phyloP scores from a whole-genome alignment of 2,113 vertebrate species.

The Sinocyclocheilus rhinocerous region DNA sequence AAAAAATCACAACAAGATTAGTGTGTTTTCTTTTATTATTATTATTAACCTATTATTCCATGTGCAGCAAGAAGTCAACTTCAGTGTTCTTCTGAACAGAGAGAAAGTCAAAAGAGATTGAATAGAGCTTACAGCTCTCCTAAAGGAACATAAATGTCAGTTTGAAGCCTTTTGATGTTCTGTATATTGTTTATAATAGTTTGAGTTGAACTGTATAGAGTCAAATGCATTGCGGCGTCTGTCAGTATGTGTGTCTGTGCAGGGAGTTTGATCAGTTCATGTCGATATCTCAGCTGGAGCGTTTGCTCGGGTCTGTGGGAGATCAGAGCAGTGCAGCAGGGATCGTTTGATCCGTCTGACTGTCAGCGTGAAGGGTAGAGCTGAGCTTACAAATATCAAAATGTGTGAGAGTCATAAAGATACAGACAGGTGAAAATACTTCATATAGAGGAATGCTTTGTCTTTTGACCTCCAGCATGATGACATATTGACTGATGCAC shows the following conservation, averaged over 20 bases:
- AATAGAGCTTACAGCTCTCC: no score
- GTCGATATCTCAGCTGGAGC: background rate
- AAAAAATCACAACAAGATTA: background rate
- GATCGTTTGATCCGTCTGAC: background rate
- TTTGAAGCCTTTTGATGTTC: background rate
- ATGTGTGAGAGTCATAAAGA: background rate
- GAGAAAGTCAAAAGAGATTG: no score
- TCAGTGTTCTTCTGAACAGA: background rate
- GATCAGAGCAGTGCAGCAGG: conserved; percentile 1
- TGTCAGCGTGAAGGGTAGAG: background rate
- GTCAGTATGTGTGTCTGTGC: background rate
- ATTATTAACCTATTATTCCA: no score
- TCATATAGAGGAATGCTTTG: background rate
- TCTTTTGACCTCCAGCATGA: background rate
- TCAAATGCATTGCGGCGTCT: background rate
- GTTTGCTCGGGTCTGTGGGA: background rate
- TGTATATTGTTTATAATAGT: background rate
- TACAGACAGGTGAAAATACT: background rate
- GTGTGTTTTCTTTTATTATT: background rate
- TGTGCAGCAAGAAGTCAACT: no score
- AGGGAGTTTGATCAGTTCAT: conserved; percentile 2
- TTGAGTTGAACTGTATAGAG: background rate
- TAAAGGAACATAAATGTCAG: no score
- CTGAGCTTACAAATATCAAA: background rate
- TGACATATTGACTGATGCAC: conserved; percentile 6